A percentile compares a stretch with the other conserved stretches of the same genome.
Evolutionary conservation across 2,797 vertebrate genomes (phyloP).

Genomic region (Phataginus tricuspis): DNA sequence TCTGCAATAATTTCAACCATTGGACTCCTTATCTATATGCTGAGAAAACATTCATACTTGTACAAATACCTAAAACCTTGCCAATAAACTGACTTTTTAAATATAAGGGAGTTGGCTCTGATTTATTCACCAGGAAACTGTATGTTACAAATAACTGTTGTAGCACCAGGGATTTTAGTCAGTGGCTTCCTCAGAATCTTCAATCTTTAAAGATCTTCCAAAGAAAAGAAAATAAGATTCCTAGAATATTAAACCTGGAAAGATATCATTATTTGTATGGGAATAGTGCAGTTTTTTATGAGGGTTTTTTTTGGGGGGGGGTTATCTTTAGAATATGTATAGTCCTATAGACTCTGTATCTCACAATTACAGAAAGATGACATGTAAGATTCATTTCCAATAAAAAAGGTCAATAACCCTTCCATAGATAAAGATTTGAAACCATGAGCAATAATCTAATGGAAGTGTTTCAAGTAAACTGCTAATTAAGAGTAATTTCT

Average conservation of each 20-base stretch:
- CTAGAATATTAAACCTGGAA: background rate
- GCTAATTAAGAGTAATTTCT: constrained; percentile 30
- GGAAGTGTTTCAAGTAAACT: constrained; percentile 44
- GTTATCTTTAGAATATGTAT: background rate
- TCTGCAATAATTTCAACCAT: constrained; percentile 6
- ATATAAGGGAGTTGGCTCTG: background rate
- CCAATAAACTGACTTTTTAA: constrained; percentile 1
- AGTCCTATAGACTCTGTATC: background rate
- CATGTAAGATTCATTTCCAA: constrained; percentile 7
- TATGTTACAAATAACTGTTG: background rate
- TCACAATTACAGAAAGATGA: constrained; percentile 40
- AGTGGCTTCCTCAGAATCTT: background rate
- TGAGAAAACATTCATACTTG: constrained; percentile 4
- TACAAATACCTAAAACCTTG: background rate
- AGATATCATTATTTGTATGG: background rate
- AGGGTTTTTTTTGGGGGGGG: background rate
- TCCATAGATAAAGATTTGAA: constrained; percentile 25
- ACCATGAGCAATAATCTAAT: background rate
- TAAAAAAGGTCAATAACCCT: constrained; percentile 13
- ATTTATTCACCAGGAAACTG: background rate
- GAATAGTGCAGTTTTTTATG: background rate
- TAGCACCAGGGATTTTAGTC: background rate
- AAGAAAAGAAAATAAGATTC: background rate
- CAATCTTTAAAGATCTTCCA: background rate
- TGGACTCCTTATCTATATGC: background rate